Evolutionary conservation across 2,113 vertebrate species (phyloP).

Genomic region (Dendrocopos noguchii): DNA sequence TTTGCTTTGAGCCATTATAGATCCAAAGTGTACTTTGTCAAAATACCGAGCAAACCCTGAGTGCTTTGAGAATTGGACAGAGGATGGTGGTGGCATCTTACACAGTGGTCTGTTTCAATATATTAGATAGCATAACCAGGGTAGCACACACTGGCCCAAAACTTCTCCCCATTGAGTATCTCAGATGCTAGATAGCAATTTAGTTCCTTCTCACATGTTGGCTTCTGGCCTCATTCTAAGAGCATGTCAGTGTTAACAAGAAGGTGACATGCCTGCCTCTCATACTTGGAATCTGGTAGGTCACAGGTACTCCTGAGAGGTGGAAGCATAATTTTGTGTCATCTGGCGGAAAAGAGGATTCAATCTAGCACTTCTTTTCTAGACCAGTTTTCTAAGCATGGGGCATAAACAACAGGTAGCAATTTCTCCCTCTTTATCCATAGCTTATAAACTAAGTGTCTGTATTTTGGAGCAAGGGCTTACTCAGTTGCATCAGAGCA

Average conservation of each 20-base stretch:
- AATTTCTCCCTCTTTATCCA: not conserved
- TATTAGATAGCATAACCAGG: not conserved
- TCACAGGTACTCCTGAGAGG: not conserved
- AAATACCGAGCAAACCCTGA: not conserved
- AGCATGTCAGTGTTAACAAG: not conserved
- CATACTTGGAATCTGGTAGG: not conserved
- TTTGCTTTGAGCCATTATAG: too few species aligned
- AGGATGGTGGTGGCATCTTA: not conserved
- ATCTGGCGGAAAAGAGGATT: not conserved
- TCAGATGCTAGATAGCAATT: not conserved
- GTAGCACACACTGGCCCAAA: not conserved
- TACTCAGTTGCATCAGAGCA: not conserved
- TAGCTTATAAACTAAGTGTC: not conserved
- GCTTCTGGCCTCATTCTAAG: not conserved
- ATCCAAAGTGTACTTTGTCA: not conserved
- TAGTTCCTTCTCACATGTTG: not conserved
- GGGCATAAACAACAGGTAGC: not conserved
- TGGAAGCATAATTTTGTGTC: not conserved
- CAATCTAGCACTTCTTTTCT: not conserved
- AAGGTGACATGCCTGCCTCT: rapidly evolving
- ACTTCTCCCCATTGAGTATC: not conserved
- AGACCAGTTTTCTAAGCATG: not conserved
- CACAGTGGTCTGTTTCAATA: not conserved
- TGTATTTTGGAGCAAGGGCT: not conserved
- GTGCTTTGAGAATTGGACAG: not conserved